Evolutionary conservation across 2,113 vertebrate species (phyloP).

Genomic region (Psittacula cyanocephala): DNA sequence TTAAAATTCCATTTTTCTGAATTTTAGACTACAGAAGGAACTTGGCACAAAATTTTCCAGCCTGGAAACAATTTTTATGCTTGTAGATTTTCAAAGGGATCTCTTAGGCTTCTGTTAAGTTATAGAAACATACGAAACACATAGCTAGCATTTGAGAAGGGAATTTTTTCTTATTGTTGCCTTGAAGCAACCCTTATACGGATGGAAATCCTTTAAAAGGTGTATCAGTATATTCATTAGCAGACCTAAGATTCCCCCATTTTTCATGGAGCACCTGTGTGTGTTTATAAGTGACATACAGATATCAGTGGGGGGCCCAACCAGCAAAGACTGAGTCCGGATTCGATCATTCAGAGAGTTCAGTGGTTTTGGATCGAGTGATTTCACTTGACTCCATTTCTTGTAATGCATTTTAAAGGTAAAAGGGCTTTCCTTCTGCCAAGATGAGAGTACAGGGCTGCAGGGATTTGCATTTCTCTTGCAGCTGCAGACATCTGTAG

Average conservation of each 20-base stretch:
- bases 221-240: not conserved
- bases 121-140: not conserved
- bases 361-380: not conserved
- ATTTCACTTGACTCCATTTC: slow-evolving; percentile 14
- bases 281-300: not conserved
- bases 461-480: slow-evolving; percentile 41
- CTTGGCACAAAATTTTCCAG: not conserved
- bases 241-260: not conserved
- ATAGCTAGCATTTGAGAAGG: not conserved
- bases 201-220: not conserved
- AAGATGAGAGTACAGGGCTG: slow-evolving; percentile 10
- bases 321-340: not conserved
- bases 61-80: slow-evolving; percentile 32
- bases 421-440: slow-evolving; percentile 51
- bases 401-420: slow-evolving; percentile 47
- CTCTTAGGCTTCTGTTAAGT: not conserved
- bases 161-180: not conserved
- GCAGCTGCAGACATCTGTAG: slow-evolving; percentile 33
- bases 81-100: slow-evolving; percentile 13
- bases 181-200: not conserved
- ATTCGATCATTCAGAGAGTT: slow-evolving; percentile 25
- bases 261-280: slow-evolving; percentile 1
- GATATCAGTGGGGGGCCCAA: slow-evolving; percentile 20
- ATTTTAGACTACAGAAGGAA: not conserved
- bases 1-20: not conserved